Conservation (phyloP, 2,888 invertebrate species). For the Quadroppia sp. region DNA sequence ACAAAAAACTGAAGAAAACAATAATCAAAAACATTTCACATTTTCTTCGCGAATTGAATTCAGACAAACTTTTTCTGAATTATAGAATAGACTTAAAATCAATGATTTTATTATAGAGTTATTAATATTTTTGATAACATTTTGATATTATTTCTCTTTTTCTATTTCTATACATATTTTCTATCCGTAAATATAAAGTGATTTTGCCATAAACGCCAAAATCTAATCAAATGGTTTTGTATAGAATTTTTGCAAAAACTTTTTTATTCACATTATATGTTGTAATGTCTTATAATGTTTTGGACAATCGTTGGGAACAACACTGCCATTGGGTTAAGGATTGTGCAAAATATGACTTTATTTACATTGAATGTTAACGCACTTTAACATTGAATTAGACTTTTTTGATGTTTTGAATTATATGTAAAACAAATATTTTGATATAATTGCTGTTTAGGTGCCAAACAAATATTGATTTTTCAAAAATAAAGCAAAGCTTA, state of each 20-base stretch:
- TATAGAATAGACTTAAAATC: background rate
- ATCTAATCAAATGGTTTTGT: slow-evolving; percentile 2
- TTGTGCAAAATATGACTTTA: background rate
- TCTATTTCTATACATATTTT: background rate
- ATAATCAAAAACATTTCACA: too few species aligned
- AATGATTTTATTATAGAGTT: too few species aligned
- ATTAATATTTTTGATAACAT: too few species aligned
- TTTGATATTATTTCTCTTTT: background rate
- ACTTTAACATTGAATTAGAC: background rate
- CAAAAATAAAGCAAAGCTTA: background rate
- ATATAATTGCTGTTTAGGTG: slow-evolving; percentile 16
- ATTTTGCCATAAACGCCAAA: background rate
- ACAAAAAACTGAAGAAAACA: background rate
- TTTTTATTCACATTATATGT: too few species aligned
- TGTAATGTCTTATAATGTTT: too few species aligned
- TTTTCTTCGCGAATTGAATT: background rate
- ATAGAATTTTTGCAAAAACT: too few species aligned
- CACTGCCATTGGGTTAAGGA: background rate
- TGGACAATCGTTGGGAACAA: too few species aligned
- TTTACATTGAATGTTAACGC: background rate
- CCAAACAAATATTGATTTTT: slow-evolving; percentile 17
- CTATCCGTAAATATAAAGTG: background rate
- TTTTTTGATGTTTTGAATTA: background rate
- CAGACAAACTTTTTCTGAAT: background rate
- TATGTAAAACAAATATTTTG: background rate